Base-by-base conservation (phyloP, 2,113 vertebrate genomes). In the Thunnus maccoyii region DNA sequence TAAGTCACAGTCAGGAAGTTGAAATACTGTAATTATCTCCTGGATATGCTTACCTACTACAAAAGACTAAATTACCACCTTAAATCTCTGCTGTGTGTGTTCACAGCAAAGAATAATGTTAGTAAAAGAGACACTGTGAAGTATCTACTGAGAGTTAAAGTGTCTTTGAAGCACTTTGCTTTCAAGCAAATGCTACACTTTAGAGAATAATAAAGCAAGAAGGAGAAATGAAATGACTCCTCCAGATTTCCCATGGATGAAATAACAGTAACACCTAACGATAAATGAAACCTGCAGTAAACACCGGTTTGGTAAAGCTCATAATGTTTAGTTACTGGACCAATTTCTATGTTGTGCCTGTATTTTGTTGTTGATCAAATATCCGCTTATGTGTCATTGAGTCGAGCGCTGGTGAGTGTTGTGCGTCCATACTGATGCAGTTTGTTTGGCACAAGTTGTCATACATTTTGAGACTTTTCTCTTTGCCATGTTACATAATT, bases 11-110 rank as follows among this genome's bases (percentile, higher is more conserved):
- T 73, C 65, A 82, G 56, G 69, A 82, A 86, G 86, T 87, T 86
- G 58, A 91, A 82, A 80, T 69, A 72, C 30, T 83, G 72, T 77
- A 83, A 87, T 89, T 80, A 80, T 72, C 79, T 87, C 58, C 66
- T 78, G 72, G 51, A 71, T 84, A 72, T 85, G 68, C 75, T 75
- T 78, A 76, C 64, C 82, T 75, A 61, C 69, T 51, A 82, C 12
- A 74, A 75, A 46, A 83, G 7, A 74, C 72, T 57, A 86, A 86
- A 90, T 78, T 72, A 65, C 63, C 20, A 16, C 47, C 65, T 86
- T 86, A 83, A 85, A 89, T 88, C 60, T 81, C 48, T 60, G 57
- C 78, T 70, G 70, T 65, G 69, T 71, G 73, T 82, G 66, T 83
- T 83, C 77, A 82, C 36, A 61, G 72, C 51, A 73, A 82, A 76